Percentiles rank a stretch among this genome's conserved stretches.
Conservation (phyloP, 2,113 vertebrate genomes). For the Oxyruncus cristatus region DNA sequence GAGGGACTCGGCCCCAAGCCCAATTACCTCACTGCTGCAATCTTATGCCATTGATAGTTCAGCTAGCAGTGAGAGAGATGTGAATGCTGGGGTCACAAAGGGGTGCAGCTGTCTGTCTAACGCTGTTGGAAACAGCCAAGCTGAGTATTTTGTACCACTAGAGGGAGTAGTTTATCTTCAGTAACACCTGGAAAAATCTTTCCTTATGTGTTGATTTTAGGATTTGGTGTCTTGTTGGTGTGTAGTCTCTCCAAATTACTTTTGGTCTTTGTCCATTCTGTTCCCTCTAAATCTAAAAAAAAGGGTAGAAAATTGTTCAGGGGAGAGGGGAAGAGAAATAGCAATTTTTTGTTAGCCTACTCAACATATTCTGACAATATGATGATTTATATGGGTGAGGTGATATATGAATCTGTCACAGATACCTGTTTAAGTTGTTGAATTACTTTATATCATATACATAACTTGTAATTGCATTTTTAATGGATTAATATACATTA, state of each 20-base stretch:
- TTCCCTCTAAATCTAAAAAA: not conserved
- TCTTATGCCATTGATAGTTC: accelerated
- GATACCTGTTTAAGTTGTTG: not conserved
- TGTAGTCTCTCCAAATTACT: not conserved
- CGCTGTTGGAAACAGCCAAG: not conserved
- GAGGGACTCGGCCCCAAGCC: not conserved
- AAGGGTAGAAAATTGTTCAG: not conserved
- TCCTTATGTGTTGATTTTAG: accelerated
- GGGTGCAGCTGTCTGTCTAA: accelerated
- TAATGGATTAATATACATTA: not conserved
- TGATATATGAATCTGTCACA: not conserved
- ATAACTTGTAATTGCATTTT: not conserved
- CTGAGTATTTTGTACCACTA: not conserved
- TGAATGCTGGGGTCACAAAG: accelerated
- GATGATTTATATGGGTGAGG: not conserved
- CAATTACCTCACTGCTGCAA: too few species aligned
- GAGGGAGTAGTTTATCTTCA: not conserved
- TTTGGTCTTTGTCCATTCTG: not conserved
- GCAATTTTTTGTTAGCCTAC: not conserved
- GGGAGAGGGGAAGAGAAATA: not conserved
- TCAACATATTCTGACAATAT: not conserved
- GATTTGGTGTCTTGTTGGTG: not conserved
- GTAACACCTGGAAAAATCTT: not conserved
- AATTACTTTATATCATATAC: not conserved
- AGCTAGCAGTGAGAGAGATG: accelerated